Conservation (phyloP, 2,888 invertebrate genomes). For the Ophion obscuratus region DNA sequence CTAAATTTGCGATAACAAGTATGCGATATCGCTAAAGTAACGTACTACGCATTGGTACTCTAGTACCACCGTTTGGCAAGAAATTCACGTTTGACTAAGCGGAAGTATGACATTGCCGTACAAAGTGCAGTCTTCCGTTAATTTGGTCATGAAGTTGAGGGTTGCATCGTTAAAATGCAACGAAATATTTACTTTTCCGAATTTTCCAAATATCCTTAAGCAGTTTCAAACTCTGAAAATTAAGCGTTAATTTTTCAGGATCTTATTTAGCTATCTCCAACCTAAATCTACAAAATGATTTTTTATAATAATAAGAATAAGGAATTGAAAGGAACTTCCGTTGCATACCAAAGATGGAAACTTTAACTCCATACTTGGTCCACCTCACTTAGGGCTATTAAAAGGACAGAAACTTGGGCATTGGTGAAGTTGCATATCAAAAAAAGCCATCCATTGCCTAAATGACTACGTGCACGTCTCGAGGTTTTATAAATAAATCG, state of each 20-base stretch:
- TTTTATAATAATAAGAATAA: too few relatives aligned
- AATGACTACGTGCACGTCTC: slow-evolving; percentile 36
- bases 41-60: not conserved
- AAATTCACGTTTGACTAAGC: not conserved
- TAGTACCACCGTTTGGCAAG: not conserved
- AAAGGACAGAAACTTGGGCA: not conserved
- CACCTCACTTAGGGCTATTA: not conserved
- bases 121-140: too few relatives aligned
- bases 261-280: too few relatives aligned
- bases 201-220: too few relatives aligned
- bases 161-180: too few relatives aligned
- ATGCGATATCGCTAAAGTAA: not conserved
- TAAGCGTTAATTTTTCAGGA: too few relatives aligned
- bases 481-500: slow-evolving; percentile 60
- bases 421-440: slow-evolving; percentile 1
- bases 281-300: too few relatives aligned
- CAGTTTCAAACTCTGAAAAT: too few relatives aligned
- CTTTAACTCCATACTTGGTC: not conserved
- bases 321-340: too few relatives aligned
- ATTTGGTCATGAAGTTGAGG: too few relatives aligned
- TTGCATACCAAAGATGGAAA: too few relatives aligned
- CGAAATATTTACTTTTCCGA: too few relatives aligned
- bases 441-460: slow-evolving; percentile 20
- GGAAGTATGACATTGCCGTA: not conserved
- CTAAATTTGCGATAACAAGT: not conserved